A percentile compares a stretch with the other conserved stretches of the same genome.
Evolutionary conservation across 2,888 invertebrate genomes (phyloP).

Genomic region (Aspidapion aeneum): DNA sequence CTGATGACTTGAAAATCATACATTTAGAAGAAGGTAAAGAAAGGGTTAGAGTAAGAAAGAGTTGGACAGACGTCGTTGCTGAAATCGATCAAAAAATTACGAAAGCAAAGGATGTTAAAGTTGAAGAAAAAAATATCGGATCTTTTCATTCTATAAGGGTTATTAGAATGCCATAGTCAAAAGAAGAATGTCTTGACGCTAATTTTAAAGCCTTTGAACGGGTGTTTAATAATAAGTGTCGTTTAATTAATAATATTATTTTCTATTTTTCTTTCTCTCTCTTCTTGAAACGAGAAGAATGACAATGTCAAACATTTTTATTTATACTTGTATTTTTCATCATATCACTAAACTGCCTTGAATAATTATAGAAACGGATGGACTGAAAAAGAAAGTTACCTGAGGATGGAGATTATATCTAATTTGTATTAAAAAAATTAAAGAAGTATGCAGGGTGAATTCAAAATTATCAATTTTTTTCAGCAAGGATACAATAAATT

Average conservation of each 20-base stretch:
- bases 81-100: too few species aligned
- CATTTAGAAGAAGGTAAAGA: too few species aligned
- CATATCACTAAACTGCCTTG: slow-evolving; percentile 27
- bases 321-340: slow-evolving; percentile 11
- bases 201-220: too few species aligned
- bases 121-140: too few species aligned
- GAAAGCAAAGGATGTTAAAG: too few species aligned
- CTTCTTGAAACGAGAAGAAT: slow-evolving; percentile 2
- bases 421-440: background rate
- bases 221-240: background rate
- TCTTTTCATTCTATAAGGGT: too few species aligned
- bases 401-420: slow-evolving; percentile 18
- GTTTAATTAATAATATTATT: background rate
- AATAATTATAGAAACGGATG: slow-evolving; percentile 25
- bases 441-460: slow-evolving; percentile 16
- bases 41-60: too few species aligned
- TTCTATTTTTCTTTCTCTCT: slow-evolving; percentile 1
- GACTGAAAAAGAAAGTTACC: slow-evolving; percentile 27
- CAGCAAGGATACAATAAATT: too few species aligned
- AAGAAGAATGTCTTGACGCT: too few species aligned
- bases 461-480: slow-evolving; percentile 2
- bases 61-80: too few species aligned
- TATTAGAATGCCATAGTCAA: too few species aligned
- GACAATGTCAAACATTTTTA: slow-evolving; percentile 1
- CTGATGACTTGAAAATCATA: too few species aligned